phyloP scores from a whole-genome alignment of 53 echinoderm and acorn worm species.

The Arbacia lixula region DNA sequence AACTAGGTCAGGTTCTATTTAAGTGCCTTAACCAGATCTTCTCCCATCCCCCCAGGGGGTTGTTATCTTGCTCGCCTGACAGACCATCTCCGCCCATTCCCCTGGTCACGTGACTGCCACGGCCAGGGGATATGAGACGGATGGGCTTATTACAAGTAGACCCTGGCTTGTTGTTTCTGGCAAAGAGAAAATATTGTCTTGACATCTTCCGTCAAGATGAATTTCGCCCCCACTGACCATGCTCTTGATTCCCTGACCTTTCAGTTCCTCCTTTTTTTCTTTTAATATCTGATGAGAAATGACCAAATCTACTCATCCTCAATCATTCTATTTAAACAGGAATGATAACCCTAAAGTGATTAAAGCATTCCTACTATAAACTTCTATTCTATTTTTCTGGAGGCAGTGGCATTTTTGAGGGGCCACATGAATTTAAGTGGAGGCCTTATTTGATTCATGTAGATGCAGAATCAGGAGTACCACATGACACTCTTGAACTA shows the following conservation, averaged over 20 bases:
- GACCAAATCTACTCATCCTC: neutral
- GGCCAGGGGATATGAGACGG: too few species aligned
- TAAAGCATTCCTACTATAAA: too few species aligned
- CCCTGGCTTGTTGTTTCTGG: conserved; percentile 21
- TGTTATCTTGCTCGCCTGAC: neutral
- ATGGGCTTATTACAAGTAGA: neutral
- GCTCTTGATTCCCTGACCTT: conserved; percentile 11
- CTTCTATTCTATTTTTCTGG: too few species aligned
- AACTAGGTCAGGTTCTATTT: too few species aligned
- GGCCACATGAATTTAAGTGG: too few species aligned
- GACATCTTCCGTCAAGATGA: neutral
- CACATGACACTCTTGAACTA: too few species aligned
- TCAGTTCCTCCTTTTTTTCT: neutral
- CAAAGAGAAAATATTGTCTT: conserved; percentile 6
- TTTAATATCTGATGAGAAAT: neutral
- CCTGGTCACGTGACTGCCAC: conserved; percentile 13
- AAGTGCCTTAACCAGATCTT: too few species aligned
- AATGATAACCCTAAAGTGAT: neutral
- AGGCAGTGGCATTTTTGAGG: too few species aligned
- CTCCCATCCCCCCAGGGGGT: too few species aligned
- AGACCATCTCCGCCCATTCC: neutral
- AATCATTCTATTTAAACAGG: neutral
- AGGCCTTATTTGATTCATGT: too few species aligned
- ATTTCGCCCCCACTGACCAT: neutral
- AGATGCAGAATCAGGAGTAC: too few species aligned